Percentiles rank a stretch among this genome's conserved stretches.
phyloP scores from a whole-genome alignment of 2,888 invertebrate genomes.

The Xiphydria camelus region DNA sequence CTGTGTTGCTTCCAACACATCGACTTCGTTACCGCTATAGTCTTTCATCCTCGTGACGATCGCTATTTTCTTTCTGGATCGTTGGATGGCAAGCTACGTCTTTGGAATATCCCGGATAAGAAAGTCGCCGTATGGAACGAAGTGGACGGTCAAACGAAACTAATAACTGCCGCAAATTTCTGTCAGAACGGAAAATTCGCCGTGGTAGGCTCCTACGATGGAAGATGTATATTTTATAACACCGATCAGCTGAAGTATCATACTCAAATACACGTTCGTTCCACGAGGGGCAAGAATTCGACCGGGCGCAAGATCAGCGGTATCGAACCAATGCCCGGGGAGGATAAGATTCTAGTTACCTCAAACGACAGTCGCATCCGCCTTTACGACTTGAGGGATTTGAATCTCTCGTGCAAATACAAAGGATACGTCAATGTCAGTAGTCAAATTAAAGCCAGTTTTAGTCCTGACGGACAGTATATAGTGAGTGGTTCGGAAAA shows the following conservation, averaged over 20 bases:
- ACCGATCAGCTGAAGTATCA: slow-evolving; percentile 98
- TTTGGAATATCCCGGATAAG: slow-evolving; percentile 99
- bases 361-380: slow-evolving; percentile 97
- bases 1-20: slow-evolving; percentile 99
- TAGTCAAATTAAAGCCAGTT: slow-evolving; percentile 96
- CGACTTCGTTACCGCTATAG: slow-evolving; percentile 98
- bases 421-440: slow-evolving; percentile 92
- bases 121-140: slow-evolving; percentile 98
- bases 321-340: slow-evolving; percentile 94
- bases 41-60: slow-evolving; percentile 93
- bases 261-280: slow-evolving; percentile 95
- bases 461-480: slow-evolving; percentile 96
- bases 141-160: slow-evolving; percentile 88
- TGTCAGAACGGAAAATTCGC: slow-evolving; percentile 98
- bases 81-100: slow-evolving; percentile 93
- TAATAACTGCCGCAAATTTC: slow-evolving; percentile 97
- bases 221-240: slow-evolving; percentile 96
- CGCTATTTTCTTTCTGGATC: slow-evolving; percentile 95
- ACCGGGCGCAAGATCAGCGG: slow-evolving; percentile 95
- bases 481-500: slow-evolving; percentile 98
- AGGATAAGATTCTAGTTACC: slow-evolving; percentile 94
- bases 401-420: slow-evolving; percentile 94
- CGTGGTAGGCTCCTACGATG: slow-evolving; percentile 97
- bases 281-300: slow-evolving; percentile 93
- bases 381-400: slow-evolving; percentile 91